Evolutionary conservation across 2,113 vertebrate genomes (phyloP), one percentile per base, ranked within the genome.

Genomic region (Australoheros scitulus): DNA sequence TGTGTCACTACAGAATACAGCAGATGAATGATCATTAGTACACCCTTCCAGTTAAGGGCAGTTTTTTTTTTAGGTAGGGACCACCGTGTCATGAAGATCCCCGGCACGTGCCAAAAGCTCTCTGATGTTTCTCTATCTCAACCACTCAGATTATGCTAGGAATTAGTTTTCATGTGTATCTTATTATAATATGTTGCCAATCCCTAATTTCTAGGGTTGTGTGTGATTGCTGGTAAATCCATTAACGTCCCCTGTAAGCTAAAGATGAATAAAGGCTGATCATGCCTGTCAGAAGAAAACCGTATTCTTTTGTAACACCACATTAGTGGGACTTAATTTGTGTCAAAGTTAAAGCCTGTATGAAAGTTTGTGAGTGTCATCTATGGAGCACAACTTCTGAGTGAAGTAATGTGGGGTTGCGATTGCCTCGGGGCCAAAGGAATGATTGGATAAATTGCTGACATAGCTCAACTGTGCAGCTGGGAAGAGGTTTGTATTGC

Each of bases 21-120:
- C 14, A 50, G 43, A 17, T 50, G 43, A 50, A 6, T 50, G 14
- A 50, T 50, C 14, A 50, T 50, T 17, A 17, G 43, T 11, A 11
- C 38, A 41, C 3, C 10, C 38, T 41, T 41, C 11, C 11, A 41
- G 38, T 41, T 41, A 9, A 38, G 1, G 11, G 5, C 32, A 32
- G 0, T 26, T 32, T 0, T 5, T 3, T 0, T 60, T 32, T 32
- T 32, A 32, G 5, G 32, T 32, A 32, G 29, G 26, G 26, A 26
- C 26, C 26, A 26, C 26, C 26, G 26, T 26, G 26, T 29, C 29
- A 3, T 29, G 29, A 29, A 29, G 29, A 29, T 26, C 26, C 26
- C 26, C 26, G 29, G 29, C 29, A 32, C 4, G 32, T 47, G 7
- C 2, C 43, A 5, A 43, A 65, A 41, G 38, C n/a, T 68, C 22